Evolutionary conservation across 2,888 invertebrate genomes (phyloP).

Genomic region (Mylabris sibirica): DNA sequence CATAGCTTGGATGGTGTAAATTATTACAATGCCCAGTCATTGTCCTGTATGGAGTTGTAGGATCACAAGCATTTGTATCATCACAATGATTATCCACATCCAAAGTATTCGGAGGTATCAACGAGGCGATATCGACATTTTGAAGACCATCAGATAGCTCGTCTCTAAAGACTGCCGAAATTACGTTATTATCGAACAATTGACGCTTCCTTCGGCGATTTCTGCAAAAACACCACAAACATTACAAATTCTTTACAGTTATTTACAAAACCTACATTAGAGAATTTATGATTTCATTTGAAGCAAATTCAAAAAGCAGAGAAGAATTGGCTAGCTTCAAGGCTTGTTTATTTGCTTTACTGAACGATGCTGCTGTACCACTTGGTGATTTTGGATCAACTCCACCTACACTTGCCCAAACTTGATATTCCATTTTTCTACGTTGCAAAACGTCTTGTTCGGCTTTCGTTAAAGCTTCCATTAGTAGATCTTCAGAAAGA

Average conservation of each 20-base stretch:
- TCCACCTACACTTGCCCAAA: slow-evolving; percentile 80
- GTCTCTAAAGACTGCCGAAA: slow-evolving; percentile 67
- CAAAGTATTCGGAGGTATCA: slow-evolving; percentile 70
- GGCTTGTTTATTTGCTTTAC: slow-evolving; percentile 86
- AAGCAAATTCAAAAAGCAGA: slow-evolving; percentile 84
- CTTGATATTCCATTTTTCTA: slow-evolving; percentile 80
- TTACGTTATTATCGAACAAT: slow-evolving; percentile 71
- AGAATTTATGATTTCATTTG: slow-evolving; percentile 82
- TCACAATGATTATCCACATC: slow-evolving; percentile 75
- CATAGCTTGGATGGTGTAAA: slow-evolving; percentile 80
- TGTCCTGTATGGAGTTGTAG: slow-evolving; percentile 74
- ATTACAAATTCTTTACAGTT: not conserved
- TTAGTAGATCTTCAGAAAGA: slow-evolving; percentile 74
- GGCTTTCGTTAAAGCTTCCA: slow-evolving; percentile 80
- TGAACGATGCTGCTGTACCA: slow-evolving; percentile 89
- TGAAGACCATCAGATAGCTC: slow-evolving; percentile 80
- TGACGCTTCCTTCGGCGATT: slow-evolving; percentile 74
- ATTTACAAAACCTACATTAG: slow-evolving; percentile 54
- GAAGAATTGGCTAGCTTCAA: slow-evolving; percentile 85
- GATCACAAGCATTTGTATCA: slow-evolving; percentile 75
- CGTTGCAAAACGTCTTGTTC: slow-evolving; percentile 78
- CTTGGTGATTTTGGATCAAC: slow-evolving; percentile 86
- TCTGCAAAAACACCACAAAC: slow-evolving; percentile 52
- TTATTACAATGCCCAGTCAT: slow-evolving; percentile 90
- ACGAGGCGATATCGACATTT: slow-evolving; percentile 78